Conservation (phyloP, 2,888 invertebrate species). For the Gortyna flavago region DNA sequence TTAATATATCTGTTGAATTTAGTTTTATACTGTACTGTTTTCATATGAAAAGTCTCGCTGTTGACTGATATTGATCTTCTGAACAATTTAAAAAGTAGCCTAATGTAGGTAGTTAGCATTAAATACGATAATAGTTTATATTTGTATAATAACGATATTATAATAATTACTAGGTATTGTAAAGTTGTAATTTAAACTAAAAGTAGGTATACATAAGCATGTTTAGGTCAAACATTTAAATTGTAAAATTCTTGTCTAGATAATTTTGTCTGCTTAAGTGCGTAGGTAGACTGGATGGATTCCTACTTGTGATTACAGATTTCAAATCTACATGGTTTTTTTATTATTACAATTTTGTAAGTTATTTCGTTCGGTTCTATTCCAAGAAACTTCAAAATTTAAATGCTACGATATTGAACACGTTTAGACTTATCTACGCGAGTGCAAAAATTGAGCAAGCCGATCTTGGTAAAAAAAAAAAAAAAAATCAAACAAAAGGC, state of each 20-base stretch:
- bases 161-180: constrained; percentile 36
- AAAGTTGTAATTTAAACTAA: constrained; percentile 55
- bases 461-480: background rate
- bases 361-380: background rate
- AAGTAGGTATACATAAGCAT: constrained; percentile 22
- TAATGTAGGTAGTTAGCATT: constrained; percentile 50
- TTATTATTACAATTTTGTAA: constrained; percentile 28
- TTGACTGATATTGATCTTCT: constrained; percentile 59
- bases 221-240: constrained; percentile 44
- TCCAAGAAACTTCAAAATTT: background rate
- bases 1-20: constrained; percentile 13
- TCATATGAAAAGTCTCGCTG: constrained; percentile 34
- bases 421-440: background rate
- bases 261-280: constrained; percentile 42
- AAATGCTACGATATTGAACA: background rate
- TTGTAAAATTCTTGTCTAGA: constrained; percentile 44
- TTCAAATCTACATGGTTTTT: constrained; percentile 54
- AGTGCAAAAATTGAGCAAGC: background rate
- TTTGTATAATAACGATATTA: constrained; percentile 40
- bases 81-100: constrained; percentile 49
- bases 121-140: constrained; percentile 19
- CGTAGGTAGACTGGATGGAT: constrained; percentile 51
- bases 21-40: constrained; percentile 21
- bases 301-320: constrained; percentile 61
- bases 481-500: background rate